Evolutionary conservation across 2,888 invertebrate species (phyloP).

Genomic region (Marasmarcha lunaedactyla): DNA sequence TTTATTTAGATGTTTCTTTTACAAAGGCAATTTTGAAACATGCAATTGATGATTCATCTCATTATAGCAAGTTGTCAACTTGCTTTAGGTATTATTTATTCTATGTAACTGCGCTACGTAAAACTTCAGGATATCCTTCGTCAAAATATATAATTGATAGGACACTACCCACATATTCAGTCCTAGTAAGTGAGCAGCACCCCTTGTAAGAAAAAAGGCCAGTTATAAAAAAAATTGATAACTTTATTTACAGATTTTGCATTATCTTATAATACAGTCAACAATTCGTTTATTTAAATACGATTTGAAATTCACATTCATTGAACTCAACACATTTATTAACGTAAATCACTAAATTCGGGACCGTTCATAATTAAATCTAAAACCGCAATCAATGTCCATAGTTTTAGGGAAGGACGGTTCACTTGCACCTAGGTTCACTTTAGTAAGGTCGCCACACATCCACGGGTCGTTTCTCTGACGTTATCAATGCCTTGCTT

Average conservation of each 20-base stretch:
- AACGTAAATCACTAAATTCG: constrained; percentile 38
- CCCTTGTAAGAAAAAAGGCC: too few species aligned
- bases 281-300: constrained; percentile 49
- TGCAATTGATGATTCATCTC: too few species aligned
- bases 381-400: neutral
- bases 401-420: constrained; percentile 29
- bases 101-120: too few species aligned
- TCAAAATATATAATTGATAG: too few species aligned
- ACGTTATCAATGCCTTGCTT: constrained; percentile 50
- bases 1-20: too few species aligned
- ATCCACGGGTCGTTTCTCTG: constrained; percentile 72
- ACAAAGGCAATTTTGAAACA: too few species aligned
- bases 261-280: constrained; percentile 68
- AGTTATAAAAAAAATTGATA: constrained; percentile 55
- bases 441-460: constrained; percentile 82
- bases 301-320: constrained; percentile 61
- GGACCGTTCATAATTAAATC: neutral
- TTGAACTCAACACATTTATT: constrained; percentile 61
- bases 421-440: constrained; percentile 23
- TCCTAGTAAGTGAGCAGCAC: too few species aligned
- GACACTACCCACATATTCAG: too few species aligned
- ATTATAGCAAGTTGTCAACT: too few species aligned
- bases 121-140: too few species aligned
- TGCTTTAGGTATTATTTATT: too few species aligned
- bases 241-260: constrained; percentile 68